phyloP scores from a whole-genome alignment of 2,888 invertebrate species.

The Patella ulyssiponensis region DNA sequence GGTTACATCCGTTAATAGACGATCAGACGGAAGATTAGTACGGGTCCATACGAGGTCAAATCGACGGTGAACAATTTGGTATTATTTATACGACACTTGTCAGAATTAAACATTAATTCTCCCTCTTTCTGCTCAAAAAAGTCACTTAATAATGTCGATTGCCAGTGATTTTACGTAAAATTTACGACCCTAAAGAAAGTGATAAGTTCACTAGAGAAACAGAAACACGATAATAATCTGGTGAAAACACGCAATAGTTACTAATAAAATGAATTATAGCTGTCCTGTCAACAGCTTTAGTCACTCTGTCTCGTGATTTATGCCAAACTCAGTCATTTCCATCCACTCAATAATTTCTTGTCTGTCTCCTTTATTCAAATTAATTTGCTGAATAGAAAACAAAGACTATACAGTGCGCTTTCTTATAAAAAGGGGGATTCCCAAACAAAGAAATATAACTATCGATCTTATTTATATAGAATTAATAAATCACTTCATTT shows the following conservation, averaged over 20 bases:
- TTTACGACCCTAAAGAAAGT: background rate
- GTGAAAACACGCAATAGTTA: background rate
- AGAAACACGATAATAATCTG: too few species aligned
- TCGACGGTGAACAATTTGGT: background rate
- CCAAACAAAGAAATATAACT: too few species aligned
- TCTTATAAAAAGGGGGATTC: too few species aligned
- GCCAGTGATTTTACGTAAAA: background rate
- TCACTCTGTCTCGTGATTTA: too few species aligned
- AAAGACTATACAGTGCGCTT: too few species aligned
- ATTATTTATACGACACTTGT: constrained; percentile 1
- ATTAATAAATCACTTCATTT: too few species aligned
- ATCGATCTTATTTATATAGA: too few species aligned
- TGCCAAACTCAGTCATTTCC: too few species aligned
- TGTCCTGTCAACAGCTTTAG: background rate
- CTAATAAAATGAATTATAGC: constrained; percentile 5
- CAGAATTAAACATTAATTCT: background rate
- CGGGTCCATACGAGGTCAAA: background rate
- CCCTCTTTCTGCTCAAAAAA: background rate
- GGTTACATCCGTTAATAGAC: background rate
- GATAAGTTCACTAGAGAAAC: background rate
- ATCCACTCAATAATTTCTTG: too few species aligned
- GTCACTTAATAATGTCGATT: background rate
- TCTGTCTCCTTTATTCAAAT: too few species aligned
- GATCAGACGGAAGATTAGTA: background rate
- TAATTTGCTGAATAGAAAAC: too few species aligned